phyloP scores from a whole-genome alignment of 1,140 invertebrate species.

The Battus philenor region DNA sequence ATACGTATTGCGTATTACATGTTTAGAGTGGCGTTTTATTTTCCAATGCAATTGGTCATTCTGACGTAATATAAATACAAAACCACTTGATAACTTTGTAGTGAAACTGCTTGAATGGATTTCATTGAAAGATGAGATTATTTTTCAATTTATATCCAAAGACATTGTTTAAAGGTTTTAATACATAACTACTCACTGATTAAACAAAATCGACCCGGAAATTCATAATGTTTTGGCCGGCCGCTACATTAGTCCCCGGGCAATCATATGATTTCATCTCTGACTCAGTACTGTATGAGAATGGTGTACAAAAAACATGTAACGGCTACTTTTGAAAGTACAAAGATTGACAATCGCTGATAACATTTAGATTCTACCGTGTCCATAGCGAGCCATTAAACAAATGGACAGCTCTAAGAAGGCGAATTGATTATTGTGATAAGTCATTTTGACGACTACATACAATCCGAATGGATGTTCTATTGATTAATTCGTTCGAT shows the following conservation, averaged over 20 bases:
- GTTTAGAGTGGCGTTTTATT: too few relatives aligned
- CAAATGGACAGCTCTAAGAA: conserved; percentile 51
- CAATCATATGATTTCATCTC: conserved; percentile 6
- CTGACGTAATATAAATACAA: too few relatives aligned
- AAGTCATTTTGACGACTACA: conserved; percentile 39
- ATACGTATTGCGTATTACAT: too few relatives aligned
- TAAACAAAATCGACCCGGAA: too few relatives aligned
- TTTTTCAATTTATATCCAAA: too few relatives aligned
- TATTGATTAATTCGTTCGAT: conserved; percentile 18
- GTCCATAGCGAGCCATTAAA: conserved; percentile 55
- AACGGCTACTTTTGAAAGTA: conserved; percentile 40
- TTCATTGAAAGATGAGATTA: too few relatives aligned
- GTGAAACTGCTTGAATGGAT: too few relatives aligned
- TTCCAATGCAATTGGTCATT: too few relatives aligned
- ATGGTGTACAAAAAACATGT: conserved; percentile 2
- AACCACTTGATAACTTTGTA: too few relatives aligned
- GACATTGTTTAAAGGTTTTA: too few relatives aligned
- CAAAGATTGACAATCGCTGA: conserved; percentile 54
- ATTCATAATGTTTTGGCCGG: conserved; percentile 12
- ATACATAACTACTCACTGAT: too few relatives aligned
- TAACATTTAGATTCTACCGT: conserved; percentile 52
- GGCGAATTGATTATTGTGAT: conserved; percentile 59
- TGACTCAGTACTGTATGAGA: neutral
- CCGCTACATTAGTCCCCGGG: conserved; percentile 4
- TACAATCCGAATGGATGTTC: conserved; percentile 25